A percentile compares a stretch with the other conserved stretches of the same genome.
Conservation (phyloP, 2,888 invertebrate species). For the Callinectes sapidus region DNA sequence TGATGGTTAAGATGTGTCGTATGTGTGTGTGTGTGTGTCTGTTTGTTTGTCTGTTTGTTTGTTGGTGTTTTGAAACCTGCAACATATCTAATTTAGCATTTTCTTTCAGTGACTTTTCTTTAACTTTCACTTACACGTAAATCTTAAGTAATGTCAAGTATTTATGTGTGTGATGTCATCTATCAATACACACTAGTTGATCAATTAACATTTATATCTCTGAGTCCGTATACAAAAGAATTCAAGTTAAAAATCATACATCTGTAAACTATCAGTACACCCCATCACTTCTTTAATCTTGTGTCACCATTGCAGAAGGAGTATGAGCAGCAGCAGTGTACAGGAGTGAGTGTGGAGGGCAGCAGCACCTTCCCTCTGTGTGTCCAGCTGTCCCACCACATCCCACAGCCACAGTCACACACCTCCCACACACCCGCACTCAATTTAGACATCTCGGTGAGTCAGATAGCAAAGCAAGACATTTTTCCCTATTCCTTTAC, state of each 20-base stretch:
- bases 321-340: constrained; percentile 61
- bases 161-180: background rate
- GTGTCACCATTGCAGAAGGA: constrained; percentile 37
- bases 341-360: constrained; percentile 51
- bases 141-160: too few species aligned
- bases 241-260: too few species aligned
- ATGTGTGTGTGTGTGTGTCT: background rate
- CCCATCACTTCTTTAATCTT: too few species aligned
- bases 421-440: constrained; percentile 25
- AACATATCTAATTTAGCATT: background rate
- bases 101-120: background rate
- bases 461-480: background rate
- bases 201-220: too few species aligned
- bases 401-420: background rate
- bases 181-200: too few species aligned
- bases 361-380: constrained; percentile 60
- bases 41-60: background rate
- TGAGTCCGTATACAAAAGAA: too few species aligned
- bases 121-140: background rate
- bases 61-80: background rate
- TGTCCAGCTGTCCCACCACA: constrained; percentile 40
- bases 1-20: background rate
- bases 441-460: constrained; percentile 57
- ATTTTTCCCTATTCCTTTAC: too few species aligned
- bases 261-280: too few species aligned